A percentile compares a stretch with the other conserved stretches of the same genome.
Conservation (phyloP, 2,797 vertebrate species). For the Epinephelus coioides region DNA sequence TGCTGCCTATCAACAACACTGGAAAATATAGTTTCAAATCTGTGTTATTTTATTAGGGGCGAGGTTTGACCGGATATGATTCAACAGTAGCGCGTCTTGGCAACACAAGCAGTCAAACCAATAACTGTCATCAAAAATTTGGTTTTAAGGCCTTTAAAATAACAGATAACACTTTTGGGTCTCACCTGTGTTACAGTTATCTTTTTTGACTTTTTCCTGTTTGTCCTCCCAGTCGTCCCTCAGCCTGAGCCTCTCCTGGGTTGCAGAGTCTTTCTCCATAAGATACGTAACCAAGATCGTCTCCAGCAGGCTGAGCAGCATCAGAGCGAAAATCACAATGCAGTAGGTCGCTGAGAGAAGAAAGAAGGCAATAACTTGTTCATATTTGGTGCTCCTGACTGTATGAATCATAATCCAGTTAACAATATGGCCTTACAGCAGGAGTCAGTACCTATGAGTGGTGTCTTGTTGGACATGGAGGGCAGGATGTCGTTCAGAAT, state of each 20-base stretch:
- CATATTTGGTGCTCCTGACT: neutral
- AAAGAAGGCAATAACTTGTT: neutral
- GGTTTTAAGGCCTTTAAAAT: neutral
- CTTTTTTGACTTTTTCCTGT: neutral
- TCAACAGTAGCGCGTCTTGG: too few species aligned
- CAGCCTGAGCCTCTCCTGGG: neutral
- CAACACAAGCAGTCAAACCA: too few species aligned
- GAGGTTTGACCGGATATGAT: too few species aligned
- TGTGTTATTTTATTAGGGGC: neutral
- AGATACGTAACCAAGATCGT: slow-evolving; percentile 84
- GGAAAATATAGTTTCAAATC: neutral
- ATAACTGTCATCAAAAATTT: too few species aligned
- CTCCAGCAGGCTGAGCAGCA: slow-evolving; percentile 87
- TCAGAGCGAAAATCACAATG: slow-evolving; percentile 86
- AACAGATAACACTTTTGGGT: neutral
- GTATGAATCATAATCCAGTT: neutral
- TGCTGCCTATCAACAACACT: neutral
- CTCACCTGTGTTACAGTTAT: slow-evolving; percentile 41
- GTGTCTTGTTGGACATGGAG: slow-evolving; percentile 85
- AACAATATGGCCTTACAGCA: neutral
- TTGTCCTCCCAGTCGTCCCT: neutral
- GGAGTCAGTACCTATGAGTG: slow-evolving; percentile 84
- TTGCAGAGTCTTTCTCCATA: slow-evolving; percentile 61
- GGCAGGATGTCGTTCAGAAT: slow-evolving; percentile 90
- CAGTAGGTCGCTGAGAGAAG: slow-evolving; percentile 84